Percentiles rank a stretch among this genome's conserved stretches.
phyloP scores from a whole-genome alignment of 2,113 vertebrate genomes.

The Hydrochoerus hydrochaeris region DNA sequence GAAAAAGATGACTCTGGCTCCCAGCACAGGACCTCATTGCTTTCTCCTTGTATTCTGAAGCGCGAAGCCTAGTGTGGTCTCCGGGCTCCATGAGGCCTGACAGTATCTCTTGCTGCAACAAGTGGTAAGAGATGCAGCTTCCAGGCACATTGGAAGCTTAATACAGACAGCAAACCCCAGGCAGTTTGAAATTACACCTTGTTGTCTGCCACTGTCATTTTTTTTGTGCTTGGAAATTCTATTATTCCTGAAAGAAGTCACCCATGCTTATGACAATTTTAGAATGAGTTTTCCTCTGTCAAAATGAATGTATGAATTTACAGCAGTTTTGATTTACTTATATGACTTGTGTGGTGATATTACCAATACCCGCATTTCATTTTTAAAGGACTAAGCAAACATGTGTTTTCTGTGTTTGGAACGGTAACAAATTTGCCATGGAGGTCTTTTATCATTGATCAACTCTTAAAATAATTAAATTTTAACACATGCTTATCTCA shows the following conservation, averaged over 20 bases:
- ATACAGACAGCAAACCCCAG: neutral
- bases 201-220: neutral
- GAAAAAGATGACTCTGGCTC: neutral
- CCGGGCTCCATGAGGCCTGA: fast-evolving
- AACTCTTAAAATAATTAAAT: neutral
- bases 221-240: neutral
- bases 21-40: neutral
- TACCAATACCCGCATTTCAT: neutral
- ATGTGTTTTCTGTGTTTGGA: neutral
- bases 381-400: neutral
- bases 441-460: neutral
- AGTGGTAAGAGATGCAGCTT: neutral
- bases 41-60: neutral
- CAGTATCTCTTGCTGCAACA: neutral
- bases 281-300: neutral
- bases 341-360: neutral
- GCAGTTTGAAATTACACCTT: neutral
- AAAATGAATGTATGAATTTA: neutral
- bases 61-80: neutral
- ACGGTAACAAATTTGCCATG: neutral
- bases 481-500: neutral
- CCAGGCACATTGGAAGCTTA: neutral
- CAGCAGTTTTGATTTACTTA: neutral
- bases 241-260: neutral
- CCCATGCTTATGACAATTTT: neutral